phyloP scores from a whole-genome alignment of 35 echinoderm and acorn worm genomes.

The Chiridota heheva region DNA sequence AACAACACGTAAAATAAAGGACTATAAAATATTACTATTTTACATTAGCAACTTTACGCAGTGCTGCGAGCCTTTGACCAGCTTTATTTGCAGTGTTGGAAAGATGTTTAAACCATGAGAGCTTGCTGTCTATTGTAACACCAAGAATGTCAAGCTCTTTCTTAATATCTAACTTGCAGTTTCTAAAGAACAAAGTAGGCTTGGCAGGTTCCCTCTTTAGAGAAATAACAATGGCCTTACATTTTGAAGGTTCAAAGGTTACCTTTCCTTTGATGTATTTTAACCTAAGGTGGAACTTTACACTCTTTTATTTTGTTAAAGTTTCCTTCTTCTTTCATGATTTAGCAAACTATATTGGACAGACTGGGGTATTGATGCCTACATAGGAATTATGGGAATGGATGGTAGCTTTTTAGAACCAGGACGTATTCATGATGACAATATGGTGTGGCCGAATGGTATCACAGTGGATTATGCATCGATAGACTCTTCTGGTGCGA shows the following conservation, averaged over 20 bases:
- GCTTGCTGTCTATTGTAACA: too few species aligned
- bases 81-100: too few species aligned
- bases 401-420: slow-evolving; percentile 33
- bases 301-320: not conserved
- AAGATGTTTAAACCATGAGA: too few species aligned
- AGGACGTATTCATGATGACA: slow-evolving; percentile 38
- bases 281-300: not conserved
- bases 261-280: not conserved
- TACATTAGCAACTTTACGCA: too few species aligned
- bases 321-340: not conserved
- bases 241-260: not conserved
- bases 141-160: too few species aligned
- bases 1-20: too few species aligned
- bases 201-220: not conserved
- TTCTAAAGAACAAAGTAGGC: too few species aligned
- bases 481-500: slow-evolving; percentile 50
- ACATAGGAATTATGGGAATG: slow-evolving; percentile 57
- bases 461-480: slow-evolving; percentile 37
- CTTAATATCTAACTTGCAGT: too few species aligned
- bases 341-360: slow-evolving; percentile 56
- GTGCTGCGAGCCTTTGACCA: too few species aligned
- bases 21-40: too few species aligned
- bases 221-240: not conserved
- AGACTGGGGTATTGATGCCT: slow-evolving; percentile 33
- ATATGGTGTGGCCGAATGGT: slow-evolving; percentile 53